Evolutionary conservation across 2,797 vertebrate genomes (phyloP).

Genomic region (Peromyscus eremicus): DNA sequence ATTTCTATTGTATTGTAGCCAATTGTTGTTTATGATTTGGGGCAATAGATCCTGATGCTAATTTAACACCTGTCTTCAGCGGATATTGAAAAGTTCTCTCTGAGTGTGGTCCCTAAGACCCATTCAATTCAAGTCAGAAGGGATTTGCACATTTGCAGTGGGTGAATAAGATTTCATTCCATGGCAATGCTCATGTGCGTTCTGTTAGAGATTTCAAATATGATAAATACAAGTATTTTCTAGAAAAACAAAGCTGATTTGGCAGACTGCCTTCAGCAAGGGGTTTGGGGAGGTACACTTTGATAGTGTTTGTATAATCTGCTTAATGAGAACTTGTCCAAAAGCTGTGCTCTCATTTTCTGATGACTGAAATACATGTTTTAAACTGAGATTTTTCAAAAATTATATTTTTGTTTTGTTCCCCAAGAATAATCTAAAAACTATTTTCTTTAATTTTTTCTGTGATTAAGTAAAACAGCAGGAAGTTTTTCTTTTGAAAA

Average conservation of each 20-base stretch:
- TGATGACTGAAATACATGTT: not conserved
- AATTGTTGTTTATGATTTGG: constrained; percentile 31
- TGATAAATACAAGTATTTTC: constrained; percentile 26
- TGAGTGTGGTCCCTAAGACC: not conserved
- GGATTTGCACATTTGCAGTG: not conserved
- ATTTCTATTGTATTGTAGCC: constrained; percentile 20
- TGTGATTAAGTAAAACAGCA: not conserved
- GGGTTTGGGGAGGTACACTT: not conserved
- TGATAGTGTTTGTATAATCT: not conserved
- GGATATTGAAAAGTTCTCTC: not conserved
- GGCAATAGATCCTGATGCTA: constrained; percentile 17
- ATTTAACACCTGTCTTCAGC: not conserved
- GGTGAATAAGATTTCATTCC: not conserved
- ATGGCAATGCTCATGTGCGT: not conserved
- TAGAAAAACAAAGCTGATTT: not conserved
- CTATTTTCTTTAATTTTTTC: not conserved
- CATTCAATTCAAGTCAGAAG: not conserved
- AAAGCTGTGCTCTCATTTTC: not conserved
- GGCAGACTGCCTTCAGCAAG: not conserved
- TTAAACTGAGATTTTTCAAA: not conserved
- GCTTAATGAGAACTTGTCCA: not conserved
- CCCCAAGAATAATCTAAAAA: not conserved
- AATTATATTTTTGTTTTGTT: not conserved
- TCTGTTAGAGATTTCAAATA: not conserved
- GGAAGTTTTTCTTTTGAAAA: not conserved